Percentiles rank a stretch among this genome's conserved stretches.
These are phyloP conservation scores for Pristionchus exspectatus DNA, from an alignment of 2,888 invertebrate species.

Conservation along the genomic window DNA sequence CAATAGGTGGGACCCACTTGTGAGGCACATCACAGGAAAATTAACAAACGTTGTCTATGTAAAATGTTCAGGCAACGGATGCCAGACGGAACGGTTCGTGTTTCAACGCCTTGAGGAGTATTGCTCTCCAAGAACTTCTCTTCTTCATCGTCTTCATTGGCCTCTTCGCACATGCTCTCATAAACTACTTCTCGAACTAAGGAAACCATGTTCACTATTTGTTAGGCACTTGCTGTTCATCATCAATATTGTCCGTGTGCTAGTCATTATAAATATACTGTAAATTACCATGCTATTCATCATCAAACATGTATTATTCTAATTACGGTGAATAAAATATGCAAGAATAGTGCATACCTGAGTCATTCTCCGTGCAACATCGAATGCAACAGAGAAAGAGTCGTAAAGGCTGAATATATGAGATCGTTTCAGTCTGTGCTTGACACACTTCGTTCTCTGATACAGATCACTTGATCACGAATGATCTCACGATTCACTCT, in stretches of 20 bases:
- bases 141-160: neutral
- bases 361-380: neutral
- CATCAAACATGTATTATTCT: neutral
- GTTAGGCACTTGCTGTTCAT: neutral
- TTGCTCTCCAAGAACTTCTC: neutral
- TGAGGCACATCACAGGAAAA: neutral
- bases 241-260: no score
- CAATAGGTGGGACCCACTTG: no score
- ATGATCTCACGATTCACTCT: neutral
- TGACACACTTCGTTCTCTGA: constrained; percentile 24
- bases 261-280: neutral
- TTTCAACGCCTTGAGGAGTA: constrained; percentile 19
- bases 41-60: neutral
- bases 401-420: neutral
- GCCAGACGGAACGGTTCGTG: neutral
- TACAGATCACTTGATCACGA: neutral
- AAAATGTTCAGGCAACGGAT: neutral
- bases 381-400: neutral
- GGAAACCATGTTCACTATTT: no score
- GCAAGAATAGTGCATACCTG: neutral
- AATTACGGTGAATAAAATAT: neutral
- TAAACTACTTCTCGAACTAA: neutral
- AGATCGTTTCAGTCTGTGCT: neutral
- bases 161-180: neutral
- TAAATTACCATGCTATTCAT: no score